Evolutionary conservation across 2,888 invertebrate genomes (phyloP), one percentile per base, ranked within the genome.

Genomic region (Chesias legatella): DNA sequence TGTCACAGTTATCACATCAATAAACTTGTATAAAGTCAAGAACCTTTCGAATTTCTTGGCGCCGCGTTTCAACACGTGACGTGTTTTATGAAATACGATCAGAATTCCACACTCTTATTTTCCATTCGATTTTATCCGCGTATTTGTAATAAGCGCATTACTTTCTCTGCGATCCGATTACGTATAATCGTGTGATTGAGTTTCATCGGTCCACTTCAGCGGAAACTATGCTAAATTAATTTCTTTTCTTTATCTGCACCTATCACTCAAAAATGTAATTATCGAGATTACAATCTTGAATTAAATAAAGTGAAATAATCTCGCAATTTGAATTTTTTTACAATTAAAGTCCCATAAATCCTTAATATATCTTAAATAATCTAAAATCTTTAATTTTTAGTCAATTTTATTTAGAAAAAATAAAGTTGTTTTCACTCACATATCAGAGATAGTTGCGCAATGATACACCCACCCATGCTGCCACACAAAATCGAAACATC

Each of bases 161-260:
- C 86, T 86, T 85, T 85, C 84, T 80, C 84, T 64, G 65, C 64
- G 67, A 70, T 75, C 68, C 72, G 77, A 80, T 83, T 82, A 79
- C 80, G 72, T 64, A 46, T 61, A 62, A 61, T 60, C 54, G 43
- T 47, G 62, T 68, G 70, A 72, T 75, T 71, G 71, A 67, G 66
- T 73, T 72, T 69, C 66, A 68, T 62, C 56, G 65, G 48, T 60
- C 68, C 42, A 64, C 59, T 62, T 70, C 57, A 53, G 57, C 58
- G 52, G 55, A 47, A 65, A 58, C 56, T 56, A 61, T 58, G 60
- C 63, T 62, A 63, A 70, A 60, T 67, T 63, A 49, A 53, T 58
- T 59, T 56, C 40, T 43, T 40, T 39, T 45, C 30, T 23, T 33
- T 33, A 24, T 35, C 43, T 24, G 21, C 22, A 23, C 22, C 10